Evolutionary conservation across 2,113 vertebrate species (phyloP).

Genomic region (Melanerpes aurifrons): DNA sequence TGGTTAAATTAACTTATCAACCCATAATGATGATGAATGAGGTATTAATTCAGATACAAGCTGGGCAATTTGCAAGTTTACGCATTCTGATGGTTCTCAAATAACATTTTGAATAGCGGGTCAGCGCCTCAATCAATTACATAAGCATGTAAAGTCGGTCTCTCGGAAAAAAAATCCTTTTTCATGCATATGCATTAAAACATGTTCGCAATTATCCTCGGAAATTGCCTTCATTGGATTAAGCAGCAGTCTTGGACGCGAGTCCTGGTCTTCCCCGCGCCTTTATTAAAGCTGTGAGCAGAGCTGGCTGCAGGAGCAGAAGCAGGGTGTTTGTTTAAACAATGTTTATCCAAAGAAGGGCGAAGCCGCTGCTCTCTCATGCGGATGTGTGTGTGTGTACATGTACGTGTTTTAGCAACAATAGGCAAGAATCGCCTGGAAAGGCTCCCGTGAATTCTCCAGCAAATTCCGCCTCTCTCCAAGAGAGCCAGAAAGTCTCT

Average conservation of each 20-base stretch:
- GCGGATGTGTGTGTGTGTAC: not conserved
- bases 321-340: constrained; percentile 77
- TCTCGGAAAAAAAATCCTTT: constrained; percentile 91
- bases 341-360: constrained; percentile 72
- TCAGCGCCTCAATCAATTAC: constrained; percentile 99
- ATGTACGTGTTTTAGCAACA: constrained; percentile 30
- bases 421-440: constrained; percentile 32
- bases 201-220: constrained; percentile 99
- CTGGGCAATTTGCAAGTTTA: constrained; percentile 99
- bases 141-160: constrained; percentile 92
- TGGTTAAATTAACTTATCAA: constrained; percentile 99
- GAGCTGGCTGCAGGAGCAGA: constrained; percentile 69
- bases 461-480: not conserved
- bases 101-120: constrained; percentile 99
- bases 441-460: not conserved
- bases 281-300: constrained; percentile 78
- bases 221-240: constrained; percentile 99
- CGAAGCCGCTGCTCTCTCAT: not conserved
- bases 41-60: constrained; percentile 99
- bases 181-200: constrained; percentile 99
- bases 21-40: constrained; percentile 99
- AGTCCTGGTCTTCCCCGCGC: constrained; percentile 80
- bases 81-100: constrained; percentile 99
- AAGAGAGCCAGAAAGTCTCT: not conserved
- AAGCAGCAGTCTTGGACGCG: constrained; percentile 86